Conservation (phyloP, 2,888 invertebrate genomes). For the Spisula solida region DNA sequence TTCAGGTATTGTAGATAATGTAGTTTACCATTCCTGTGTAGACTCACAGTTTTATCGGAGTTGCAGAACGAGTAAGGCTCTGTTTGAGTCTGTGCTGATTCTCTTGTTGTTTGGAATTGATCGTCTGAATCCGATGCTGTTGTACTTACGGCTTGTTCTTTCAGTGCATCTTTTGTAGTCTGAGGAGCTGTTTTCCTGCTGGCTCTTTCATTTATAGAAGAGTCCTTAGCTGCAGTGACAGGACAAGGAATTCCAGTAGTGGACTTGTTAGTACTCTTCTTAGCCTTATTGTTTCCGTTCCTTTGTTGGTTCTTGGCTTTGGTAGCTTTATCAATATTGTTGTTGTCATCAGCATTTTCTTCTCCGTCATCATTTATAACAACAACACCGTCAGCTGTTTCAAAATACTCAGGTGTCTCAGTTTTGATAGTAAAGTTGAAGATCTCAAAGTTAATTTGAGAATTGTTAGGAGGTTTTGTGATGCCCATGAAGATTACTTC, state of each 20-base stretch:
- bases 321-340: not conserved
- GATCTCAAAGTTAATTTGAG: not conserved
- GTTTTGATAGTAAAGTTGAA: not conserved
- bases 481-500: constrained; percentile 41
- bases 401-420: not conserved
- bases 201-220: not conserved
- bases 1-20: constrained; percentile 4
- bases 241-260: not conserved
- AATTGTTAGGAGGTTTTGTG: not conserved
- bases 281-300: not conserved
- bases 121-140: not conserved
- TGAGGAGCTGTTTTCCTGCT: not conserved
- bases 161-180: not conserved
- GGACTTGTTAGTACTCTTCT: not conserved
- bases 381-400: not conserved
- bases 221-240: not conserved
- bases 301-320: not conserved
- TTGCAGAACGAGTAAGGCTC: not conserved
- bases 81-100: not conserved
- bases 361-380: not conserved
- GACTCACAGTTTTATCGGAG: not conserved
- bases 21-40: not conserved
- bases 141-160: not conserved
- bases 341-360: not conserved
- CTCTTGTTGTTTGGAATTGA: not conserved